Base-by-base conservation (phyloP, 1,140 invertebrate species). In the Watersipora subatra region DNA sequence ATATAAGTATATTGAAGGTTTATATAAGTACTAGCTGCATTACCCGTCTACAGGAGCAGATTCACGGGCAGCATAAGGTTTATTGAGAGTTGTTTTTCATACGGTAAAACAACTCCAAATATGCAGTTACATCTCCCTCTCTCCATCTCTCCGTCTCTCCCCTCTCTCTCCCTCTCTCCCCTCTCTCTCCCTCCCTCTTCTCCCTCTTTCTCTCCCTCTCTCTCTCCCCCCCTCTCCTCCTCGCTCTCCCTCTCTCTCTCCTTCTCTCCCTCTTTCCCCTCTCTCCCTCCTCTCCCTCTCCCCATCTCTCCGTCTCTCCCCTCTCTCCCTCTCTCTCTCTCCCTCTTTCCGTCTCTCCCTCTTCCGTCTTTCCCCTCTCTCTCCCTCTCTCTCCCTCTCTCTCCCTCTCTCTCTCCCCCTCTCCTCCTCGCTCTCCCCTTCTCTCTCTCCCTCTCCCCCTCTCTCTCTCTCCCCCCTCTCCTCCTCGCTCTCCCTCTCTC, bases 331-430 rank as follows among this genome's bases (percentile, higher is more conserved):
- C 25, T 25, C 25, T 25, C 57, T 25, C 25, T 25, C 25, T 25
- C 57, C 57, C 25, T 25, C 25, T 25, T 22, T 25, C 57, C 25
- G 7, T 59, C 57, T 59, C 57, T 59, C 57, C 25, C 57, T 59
- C 57, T 22, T n/a, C n/a, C n/a, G n/a, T n/a, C n/a, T n/a, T 55
- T n/a, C 34, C n/a, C 34, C 57, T 59, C 22, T 59, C 57, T 25
- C 57, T 59, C 57, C 22, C 57, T 25, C 57, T 59, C n/a, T n/a
- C 34, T 55, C 34, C n/a, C 34, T 55, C 34, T 55, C 34, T 55
- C 34, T n/a, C n/a, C 34, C n/a, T 55, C n/a, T n/a, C n/a, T n/a
- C 34, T 55, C 34, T n/a, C n/a, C 34, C n/a, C 34, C n/a, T n/a
- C n/a, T n/a, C n/a, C n/a, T n/a, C n/a, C n/a, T n/a, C n/a, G n/a